Evolutionary conservation across 2,888 invertebrate genomes (phyloP).

Genomic region (Ctenicera cuprea): DNA sequence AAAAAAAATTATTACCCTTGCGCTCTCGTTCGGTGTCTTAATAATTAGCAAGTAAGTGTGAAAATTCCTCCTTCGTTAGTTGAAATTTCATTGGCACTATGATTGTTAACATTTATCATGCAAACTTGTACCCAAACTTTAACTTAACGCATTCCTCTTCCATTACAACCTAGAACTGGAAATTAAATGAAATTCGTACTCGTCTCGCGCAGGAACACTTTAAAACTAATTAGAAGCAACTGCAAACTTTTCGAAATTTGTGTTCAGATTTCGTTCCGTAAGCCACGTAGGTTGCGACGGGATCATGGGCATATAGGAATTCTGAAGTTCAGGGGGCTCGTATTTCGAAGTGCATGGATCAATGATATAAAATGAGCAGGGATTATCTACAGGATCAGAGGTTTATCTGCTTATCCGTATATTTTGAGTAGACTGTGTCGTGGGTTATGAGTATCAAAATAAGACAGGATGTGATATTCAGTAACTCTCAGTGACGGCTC

Average conservation of each 20-base stretch:
- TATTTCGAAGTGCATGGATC: slow-evolving; percentile 1
- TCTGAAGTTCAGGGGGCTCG: neutral
- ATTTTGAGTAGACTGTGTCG: neutral
- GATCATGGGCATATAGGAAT: neutral
- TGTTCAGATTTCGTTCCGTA: neutral
- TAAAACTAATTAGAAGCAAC: slow-evolving; percentile 10
- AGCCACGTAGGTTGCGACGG: neutral
- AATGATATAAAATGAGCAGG: neutral
- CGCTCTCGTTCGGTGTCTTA: no score
- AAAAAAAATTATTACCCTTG: no score
- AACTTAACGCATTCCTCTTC: neutral
- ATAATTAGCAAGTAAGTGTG: no score
- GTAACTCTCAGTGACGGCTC: no score
- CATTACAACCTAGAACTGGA: slow-evolving; percentile 4
- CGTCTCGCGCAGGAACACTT: slow-evolving; percentile 5
- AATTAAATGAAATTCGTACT: slow-evolving; percentile 1
- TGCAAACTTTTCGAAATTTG: neutral
- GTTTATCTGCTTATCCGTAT: neutral
- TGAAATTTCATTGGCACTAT: no score
- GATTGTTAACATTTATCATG: no score
- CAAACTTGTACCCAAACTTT: no score
- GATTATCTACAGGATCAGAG: neutral
- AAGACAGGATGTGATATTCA: no score
- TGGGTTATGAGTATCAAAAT: no score
- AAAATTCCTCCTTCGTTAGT: no score